phyloP scores from a whole-genome alignment of 2,888 invertebrate genomes.

The Labia minor region DNA sequence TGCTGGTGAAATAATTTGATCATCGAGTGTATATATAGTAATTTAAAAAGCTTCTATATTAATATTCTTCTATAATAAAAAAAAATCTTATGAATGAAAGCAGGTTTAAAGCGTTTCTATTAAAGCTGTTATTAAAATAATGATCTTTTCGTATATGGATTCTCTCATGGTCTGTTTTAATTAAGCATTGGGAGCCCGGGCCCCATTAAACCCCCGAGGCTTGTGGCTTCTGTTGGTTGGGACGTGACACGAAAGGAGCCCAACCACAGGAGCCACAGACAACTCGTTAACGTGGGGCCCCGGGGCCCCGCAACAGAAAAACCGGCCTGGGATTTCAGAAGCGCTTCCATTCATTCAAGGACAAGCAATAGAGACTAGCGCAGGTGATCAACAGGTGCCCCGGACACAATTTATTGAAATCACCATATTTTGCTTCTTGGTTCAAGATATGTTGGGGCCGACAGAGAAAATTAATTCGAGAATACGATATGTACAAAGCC shows the following conservation, averaged over 20 bases:
- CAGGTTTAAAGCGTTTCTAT: conserved; percentile 7
- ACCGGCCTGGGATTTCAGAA: not conserved
- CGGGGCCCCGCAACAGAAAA: conserved; percentile 1
- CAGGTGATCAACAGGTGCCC: not conserved
- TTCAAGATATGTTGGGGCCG: too few relatives aligned
- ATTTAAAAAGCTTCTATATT: too few relatives aligned
- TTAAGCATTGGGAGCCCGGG: not conserved
- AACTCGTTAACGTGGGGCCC: not conserved
- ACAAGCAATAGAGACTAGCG: not conserved
- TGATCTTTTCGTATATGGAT: not conserved
- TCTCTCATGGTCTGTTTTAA: conserved; percentile 13
- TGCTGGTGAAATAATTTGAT: too few relatives aligned
- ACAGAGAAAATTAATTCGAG: too few relatives aligned
- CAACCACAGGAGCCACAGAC: not conserved
- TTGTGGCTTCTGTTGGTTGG: not conserved
- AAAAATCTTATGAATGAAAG: conserved; percentile 2
- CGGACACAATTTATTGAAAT: too few relatives aligned
- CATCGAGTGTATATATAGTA: too few relatives aligned
- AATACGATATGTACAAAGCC: too few relatives aligned
- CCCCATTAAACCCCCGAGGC: conserved; percentile 2
- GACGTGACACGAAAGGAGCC: conserved; percentile 1
- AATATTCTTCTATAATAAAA: not conserved
- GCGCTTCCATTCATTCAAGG: not conserved
- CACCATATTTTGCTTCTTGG: too few relatives aligned
- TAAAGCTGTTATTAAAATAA: conserved; percentile 13